These are phyloP conservation scores for Pluvianellus socialis DNA, from an alignment of 2,113 vertebrate genomes.

Conservation along the genomic window DNA sequence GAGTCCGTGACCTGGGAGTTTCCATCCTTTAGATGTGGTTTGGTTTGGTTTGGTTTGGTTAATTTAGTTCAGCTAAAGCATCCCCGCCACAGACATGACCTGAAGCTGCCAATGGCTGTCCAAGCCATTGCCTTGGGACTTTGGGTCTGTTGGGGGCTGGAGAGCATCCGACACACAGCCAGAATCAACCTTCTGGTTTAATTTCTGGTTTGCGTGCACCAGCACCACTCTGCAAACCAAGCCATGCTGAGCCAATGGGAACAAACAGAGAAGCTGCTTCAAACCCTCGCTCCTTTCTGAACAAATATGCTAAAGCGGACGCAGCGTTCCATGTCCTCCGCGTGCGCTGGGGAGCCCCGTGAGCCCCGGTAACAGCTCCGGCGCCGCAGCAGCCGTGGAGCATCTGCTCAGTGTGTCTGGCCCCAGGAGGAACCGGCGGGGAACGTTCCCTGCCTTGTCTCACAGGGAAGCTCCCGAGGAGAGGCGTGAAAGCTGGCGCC, in stretches of 20 bases:
- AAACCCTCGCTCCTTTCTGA: not conserved
- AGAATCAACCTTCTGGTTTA: not conserved
- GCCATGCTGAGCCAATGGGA: too few species aligned
- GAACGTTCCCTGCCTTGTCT: not conserved
- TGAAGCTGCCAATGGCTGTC: not conserved
- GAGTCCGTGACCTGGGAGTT: too few species aligned
- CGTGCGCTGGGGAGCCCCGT: accelerated
- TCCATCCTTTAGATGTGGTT: not conserved
- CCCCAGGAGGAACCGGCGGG: not conserved
- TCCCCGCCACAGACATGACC: not conserved
- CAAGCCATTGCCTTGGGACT: too few species aligned
- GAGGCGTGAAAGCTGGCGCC: not conserved
- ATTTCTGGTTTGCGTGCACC: not conserved
- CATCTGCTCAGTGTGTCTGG: not conserved
- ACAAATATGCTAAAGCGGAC: not conserved
- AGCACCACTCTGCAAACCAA: not conserved
- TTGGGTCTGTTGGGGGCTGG: not conserved
- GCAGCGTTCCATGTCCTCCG: not conserved
- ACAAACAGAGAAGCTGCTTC: not conserved
- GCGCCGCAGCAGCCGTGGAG: accelerated
- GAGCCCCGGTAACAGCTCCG: not conserved
- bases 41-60: not conserved
- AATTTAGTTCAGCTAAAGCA: not conserved
- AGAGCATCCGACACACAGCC: not conserved
- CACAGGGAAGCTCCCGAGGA: not conserved